These are phyloP conservation scores for Intellagama lesueurii DNA, from an alignment of 2,797 vertebrate species.

Conservation along the genomic window DNA sequence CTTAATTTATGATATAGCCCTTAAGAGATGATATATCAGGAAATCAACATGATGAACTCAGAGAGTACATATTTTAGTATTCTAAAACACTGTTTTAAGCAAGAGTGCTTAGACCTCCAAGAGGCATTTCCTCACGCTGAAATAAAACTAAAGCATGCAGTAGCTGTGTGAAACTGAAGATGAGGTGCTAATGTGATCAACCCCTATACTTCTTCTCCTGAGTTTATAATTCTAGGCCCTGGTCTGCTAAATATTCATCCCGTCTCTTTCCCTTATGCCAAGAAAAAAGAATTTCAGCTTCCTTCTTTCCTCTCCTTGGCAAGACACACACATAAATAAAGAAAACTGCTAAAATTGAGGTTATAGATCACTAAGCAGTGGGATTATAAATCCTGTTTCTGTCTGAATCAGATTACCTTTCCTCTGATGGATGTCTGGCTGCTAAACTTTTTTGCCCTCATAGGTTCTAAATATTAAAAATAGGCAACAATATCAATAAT, in stretches of 20 bases:
- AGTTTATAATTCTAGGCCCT: slow-evolving; percentile 8
- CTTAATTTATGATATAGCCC: too few species aligned
- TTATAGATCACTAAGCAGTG: not conserved
- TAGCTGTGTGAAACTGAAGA: too few species aligned
- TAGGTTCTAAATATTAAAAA: too few species aligned
- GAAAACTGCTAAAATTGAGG: not conserved
- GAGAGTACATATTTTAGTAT: not conserved
- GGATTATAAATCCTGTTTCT: not conserved
- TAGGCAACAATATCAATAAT: too few species aligned
- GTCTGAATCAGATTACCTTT: not conserved
- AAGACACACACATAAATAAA: not conserved
- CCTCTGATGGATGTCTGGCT: not conserved
- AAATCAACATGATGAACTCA: not conserved
- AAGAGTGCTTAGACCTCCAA: too few species aligned
- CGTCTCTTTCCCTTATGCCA: not conserved
- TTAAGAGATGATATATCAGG: not conserved
- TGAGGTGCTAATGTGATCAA: too few species aligned
- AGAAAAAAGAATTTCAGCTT: slow-evolving; percentile 7
- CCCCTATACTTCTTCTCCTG: not conserved
- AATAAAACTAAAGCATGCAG: too few species aligned
- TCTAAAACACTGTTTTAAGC: not conserved
- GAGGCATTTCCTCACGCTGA: too few species aligned
- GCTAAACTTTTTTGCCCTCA: too few species aligned
- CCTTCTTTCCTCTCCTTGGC: slow-evolving; percentile 12
- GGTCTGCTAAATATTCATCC: slow-evolving; percentile 7